A percentile compares a stretch with the other conserved stretches of the same genome.
Evolutionary conservation across 37 sponge, comb jelly and placozoan species (phyloP).

Genomic region (Spongilla lacustris): DNA sequence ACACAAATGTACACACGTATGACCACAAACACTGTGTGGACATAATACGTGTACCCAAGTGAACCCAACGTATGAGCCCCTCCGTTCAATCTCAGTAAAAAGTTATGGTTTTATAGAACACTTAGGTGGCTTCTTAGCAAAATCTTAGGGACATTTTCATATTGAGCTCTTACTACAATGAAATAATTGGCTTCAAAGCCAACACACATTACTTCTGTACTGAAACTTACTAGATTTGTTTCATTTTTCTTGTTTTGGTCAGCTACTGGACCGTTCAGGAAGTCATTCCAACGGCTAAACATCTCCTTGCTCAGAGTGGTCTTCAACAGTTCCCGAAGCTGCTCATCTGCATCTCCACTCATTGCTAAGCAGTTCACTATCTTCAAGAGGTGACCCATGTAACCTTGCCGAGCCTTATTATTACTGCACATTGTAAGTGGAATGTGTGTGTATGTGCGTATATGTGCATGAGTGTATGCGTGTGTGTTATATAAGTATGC

Average conservation of each 20-base stretch:
- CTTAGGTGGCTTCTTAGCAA: too few species aligned
- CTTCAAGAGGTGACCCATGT: conserved; percentile 84
- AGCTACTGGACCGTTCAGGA: conserved; percentile 58
- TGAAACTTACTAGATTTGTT: conserved; percentile 51
- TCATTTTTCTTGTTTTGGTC: conserved; percentile 73
- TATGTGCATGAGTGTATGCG: too few species aligned
- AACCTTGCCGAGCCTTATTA: conserved; percentile 52
- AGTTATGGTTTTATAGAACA: too few species aligned
- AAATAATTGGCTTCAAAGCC: too few species aligned
- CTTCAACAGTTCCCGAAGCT: background rate
- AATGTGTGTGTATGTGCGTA: background rate
- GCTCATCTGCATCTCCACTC: conserved; percentile 11
- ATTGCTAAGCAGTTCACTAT: conserved; percentile 45
- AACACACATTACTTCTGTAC: too few species aligned
- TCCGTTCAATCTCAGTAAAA: too few species aligned
- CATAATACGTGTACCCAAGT: too few species aligned
- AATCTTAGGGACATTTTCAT: too few species aligned
- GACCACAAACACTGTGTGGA: too few species aligned
- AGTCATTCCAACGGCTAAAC: conserved; percentile 60
- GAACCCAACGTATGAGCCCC: too few species aligned
- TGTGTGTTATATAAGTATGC: background rate
- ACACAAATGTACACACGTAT: too few species aligned
- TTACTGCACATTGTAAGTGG: background rate
- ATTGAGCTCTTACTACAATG: too few species aligned
- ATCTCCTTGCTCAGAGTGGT: conserved; percentile 39